A percentile compares a stretch with the other conserved stretches of the same genome.
These are phyloP conservation scores for Psococerastis gibbosa DNA, from an alignment of 2,888 invertebrate species.

Conservation along the genomic window DNA sequence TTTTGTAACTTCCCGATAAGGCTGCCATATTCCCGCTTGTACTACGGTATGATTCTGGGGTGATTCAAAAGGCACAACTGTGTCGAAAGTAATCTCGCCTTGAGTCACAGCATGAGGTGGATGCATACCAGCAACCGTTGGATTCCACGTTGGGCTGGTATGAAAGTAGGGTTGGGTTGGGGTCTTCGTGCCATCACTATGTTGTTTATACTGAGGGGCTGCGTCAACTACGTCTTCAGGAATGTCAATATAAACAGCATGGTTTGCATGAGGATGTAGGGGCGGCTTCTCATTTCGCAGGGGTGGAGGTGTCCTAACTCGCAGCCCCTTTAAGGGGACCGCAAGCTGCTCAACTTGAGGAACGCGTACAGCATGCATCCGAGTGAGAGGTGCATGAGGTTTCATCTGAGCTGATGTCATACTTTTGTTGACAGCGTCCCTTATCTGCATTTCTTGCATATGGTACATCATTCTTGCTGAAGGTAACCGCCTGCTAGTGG, in stretches of 20 bases:
- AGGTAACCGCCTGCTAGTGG: constrained; percentile 3
- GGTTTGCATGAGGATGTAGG: neutral
- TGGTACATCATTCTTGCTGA: constrained; percentile 7
- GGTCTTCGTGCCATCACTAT: neutral
- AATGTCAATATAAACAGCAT: constrained; percentile 6
- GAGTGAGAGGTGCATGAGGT: constrained; percentile 1
- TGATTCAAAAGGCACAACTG: constrained; percentile 44
- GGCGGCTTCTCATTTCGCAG: neutral
- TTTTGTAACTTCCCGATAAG: constrained; percentile 83
- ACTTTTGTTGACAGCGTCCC: neutral
- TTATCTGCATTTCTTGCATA: constrained; percentile 2
- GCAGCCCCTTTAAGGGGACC: neutral
- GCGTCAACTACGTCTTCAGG: neutral
- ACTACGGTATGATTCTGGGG: constrained; percentile 71
- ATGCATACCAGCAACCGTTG: neutral
- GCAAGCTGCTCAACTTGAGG: neutral
- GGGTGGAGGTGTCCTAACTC: neutral
- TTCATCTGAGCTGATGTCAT: neutral
- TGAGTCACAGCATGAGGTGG: constrained; percentile 14
- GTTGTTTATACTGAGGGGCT: neutral
- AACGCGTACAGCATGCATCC: neutral
- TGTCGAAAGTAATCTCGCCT: constrained; percentile 21
- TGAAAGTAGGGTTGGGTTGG: constrained; percentile 7
- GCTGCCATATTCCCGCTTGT: constrained; percentile 75
- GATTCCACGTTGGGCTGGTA: neutral